A percentile compares a stretch with the other conserved stretches of the same genome.
phyloP scores from a whole-genome alignment of 2,888 invertebrate species.

The Prosopocoilus inquinatus region DNA sequence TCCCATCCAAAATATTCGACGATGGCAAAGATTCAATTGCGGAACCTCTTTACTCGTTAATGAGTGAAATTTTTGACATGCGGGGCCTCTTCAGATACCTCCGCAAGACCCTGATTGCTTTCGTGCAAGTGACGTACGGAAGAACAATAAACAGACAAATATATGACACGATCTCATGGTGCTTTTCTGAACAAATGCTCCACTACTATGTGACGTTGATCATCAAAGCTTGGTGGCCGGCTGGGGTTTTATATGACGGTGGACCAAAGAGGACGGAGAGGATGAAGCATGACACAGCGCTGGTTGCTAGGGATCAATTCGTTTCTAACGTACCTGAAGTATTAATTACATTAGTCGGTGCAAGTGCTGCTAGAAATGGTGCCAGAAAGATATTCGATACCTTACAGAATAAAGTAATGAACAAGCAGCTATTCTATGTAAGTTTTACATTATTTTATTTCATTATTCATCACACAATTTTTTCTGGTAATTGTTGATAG shows the following conservation, averaged over 20 bases:
- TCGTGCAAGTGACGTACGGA: conserved; percentile 86
- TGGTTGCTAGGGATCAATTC: conserved; percentile 67
- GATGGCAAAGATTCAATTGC: conserved; percentile 83
- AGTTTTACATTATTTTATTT: conserved; percentile 48
- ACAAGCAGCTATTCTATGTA: conserved; percentile 89
- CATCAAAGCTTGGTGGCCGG: conserved; percentile 88
- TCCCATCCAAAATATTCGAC: conserved; percentile 49
- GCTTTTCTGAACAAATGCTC: conserved; percentile 88
- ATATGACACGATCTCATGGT: conserved; percentile 80
- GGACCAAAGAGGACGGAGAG: conserved; percentile 57
- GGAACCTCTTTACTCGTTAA: conserved; percentile 82
- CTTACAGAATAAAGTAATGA: conserved; percentile 79
- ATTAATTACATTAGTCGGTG: conserved; percentile 79
- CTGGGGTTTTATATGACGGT: conserved; percentile 68
- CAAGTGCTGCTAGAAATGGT: conserved; percentile 79
- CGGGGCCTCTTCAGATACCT: conserved; percentile 86
- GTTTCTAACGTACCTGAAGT: conserved; percentile 75
- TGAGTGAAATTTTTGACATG: conserved; percentile 89
- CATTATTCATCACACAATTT: not conserved
- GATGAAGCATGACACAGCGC: conserved; percentile 67
- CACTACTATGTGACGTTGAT: conserved; percentile 82
- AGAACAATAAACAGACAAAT: conserved; percentile 90
- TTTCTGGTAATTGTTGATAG: not conserved
- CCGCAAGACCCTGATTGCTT: conserved; percentile 81
- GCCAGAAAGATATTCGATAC: conserved; percentile 84